A percentile compares a stretch with the other conserved stretches of the same genome.
Evolutionary conservation across 2,797 vertebrate species (phyloP).

Genomic region (Dicrostonyx torquatus): DNA sequence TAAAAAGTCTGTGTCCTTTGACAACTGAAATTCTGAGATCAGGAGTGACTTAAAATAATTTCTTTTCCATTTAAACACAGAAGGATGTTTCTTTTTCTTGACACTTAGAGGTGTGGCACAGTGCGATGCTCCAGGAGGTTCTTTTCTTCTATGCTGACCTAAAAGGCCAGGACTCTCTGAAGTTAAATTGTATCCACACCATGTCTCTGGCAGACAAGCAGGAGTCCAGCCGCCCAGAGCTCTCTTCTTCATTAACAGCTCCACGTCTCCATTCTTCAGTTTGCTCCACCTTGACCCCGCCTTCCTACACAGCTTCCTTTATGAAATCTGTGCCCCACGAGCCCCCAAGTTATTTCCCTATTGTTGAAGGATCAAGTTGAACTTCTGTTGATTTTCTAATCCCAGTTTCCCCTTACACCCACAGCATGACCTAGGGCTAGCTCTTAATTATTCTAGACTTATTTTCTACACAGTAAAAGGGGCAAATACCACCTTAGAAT

Average conservation of each 20-base stretch:
- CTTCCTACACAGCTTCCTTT: constrained; percentile 3
- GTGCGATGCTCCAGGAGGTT: constrained; percentile 60
- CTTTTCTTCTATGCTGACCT: constrained; percentile 58
- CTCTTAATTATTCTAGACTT: constrained; percentile 49
- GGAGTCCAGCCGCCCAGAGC: constrained; percentile 23
- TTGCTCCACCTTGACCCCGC: background rate
- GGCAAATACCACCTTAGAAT: background rate
- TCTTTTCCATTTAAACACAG: constrained; percentile 38
- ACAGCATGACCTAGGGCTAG: background rate
- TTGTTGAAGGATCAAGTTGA: constrained; percentile 36
- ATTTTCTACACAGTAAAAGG: constrained; percentile 25
- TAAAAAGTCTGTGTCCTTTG: constrained; percentile 69
- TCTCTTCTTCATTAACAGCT: constrained; percentile 43
- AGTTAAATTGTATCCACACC: constrained; percentile 58
- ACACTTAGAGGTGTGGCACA: constrained; percentile 66
- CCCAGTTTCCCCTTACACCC: background rate
- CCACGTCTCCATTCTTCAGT: constrained; percentile 25
- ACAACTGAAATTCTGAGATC: constrained; percentile 71
- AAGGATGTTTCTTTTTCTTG: constrained; percentile 67
- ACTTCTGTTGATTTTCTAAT: constrained; percentile 65
- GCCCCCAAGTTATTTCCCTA: background rate
- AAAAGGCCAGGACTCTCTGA: constrained; percentile 61
- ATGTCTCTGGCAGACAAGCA: constrained; percentile 16
- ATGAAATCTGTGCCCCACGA: constrained; percentile 16
- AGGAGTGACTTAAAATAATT: constrained; percentile 71